These are phyloP conservation scores for Mesochorus sp. DNA, from an alignment of 2,888 invertebrate species.

Conservation along the genomic window DNA sequence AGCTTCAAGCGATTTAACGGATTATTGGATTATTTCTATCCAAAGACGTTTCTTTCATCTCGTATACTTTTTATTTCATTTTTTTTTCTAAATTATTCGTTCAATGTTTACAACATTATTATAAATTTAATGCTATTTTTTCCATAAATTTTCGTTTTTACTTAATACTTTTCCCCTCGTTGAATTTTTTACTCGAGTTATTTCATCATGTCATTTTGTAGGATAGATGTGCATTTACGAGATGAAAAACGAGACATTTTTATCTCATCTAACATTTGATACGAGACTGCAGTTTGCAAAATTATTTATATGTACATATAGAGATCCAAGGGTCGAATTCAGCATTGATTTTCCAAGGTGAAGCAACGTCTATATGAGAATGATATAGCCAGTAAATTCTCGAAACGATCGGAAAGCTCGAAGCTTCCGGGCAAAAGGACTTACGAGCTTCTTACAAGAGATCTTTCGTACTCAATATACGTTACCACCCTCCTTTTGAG, in stretches of 20 bases:
- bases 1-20: slow-evolving; percentile 68
- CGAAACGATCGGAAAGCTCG: slow-evolving; percentile 54
- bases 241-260: not conserved
- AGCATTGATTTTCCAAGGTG: slow-evolving; percentile 2
- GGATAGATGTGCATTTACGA: not conserved
- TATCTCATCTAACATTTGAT: not conserved
- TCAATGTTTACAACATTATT: no score
- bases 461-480: slow-evolving; percentile 15
- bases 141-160: not conserved
- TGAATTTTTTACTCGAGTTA: not conserved
- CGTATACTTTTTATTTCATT: not conserved
- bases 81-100: not conserved
- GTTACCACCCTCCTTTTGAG: not conserved
- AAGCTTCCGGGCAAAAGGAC: slow-evolving; percentile 52
- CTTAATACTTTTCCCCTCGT: not conserved
- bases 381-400: slow-evolving; percentile 30
- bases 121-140: no score
- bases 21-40: slow-evolving; percentile 64
- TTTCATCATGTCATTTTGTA: not conserved
- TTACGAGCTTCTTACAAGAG: slow-evolving; percentile 27
- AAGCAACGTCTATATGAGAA: not conserved
- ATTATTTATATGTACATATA: not conserved
- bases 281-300: not conserved
- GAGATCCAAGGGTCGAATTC: slow-evolving; percentile 1
- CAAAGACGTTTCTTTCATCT: slow-evolving; percentile 10